phyloP scores from a whole-genome alignment of 2,888 invertebrate genomes.

The Drosophila tanythrix region DNA sequence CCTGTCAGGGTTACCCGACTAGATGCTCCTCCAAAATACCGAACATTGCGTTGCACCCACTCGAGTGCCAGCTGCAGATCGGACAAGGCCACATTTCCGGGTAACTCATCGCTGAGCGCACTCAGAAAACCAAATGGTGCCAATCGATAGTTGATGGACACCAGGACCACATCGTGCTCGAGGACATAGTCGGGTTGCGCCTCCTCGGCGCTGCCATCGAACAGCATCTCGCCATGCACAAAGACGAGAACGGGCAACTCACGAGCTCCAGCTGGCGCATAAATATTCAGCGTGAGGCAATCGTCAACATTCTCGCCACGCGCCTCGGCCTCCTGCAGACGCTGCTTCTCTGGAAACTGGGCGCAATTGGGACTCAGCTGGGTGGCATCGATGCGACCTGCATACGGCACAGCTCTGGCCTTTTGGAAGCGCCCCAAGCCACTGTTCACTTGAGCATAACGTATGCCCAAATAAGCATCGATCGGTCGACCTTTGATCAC shows the following conservation, averaged over 20 bases:
- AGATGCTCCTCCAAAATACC: slow-evolving; percentile 86
- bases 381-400: slow-evolving; percentile 72
- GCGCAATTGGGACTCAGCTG: slow-evolving; percentile 74
- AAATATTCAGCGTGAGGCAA: slow-evolving; percentile 81
- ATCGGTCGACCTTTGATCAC: slow-evolving; percentile 70
- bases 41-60: slow-evolving; percentile 86
- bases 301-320: slow-evolving; percentile 80
- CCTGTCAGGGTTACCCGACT: slow-evolving; percentile 86
- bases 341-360: slow-evolving; percentile 78
- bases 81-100: slow-evolving; percentile 87
- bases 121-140: slow-evolving; percentile 86
- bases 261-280: slow-evolving; percentile 72
- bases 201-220: slow-evolving; percentile 83
- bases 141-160: slow-evolving; percentile 86
- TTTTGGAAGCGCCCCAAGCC: slow-evolving; percentile 82
- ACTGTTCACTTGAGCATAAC: slow-evolving; percentile 74
- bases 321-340: slow-evolving; percentile 65
- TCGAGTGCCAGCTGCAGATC: slow-evolving; percentile 86
- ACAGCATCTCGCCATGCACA: slow-evolving; percentile 85
- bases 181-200: slow-evolving; percentile 85
- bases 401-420: slow-evolving; percentile 42
- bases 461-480: slow-evolving; percentile 80
- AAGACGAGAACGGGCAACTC: slow-evolving; percentile 84
- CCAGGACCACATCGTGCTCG: slow-evolving; percentile 85
- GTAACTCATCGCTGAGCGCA: slow-evolving; percentile 85